Conservation (phyloP, 2,888 invertebrate genomes). For the Epinotia brunnichana region DNA sequence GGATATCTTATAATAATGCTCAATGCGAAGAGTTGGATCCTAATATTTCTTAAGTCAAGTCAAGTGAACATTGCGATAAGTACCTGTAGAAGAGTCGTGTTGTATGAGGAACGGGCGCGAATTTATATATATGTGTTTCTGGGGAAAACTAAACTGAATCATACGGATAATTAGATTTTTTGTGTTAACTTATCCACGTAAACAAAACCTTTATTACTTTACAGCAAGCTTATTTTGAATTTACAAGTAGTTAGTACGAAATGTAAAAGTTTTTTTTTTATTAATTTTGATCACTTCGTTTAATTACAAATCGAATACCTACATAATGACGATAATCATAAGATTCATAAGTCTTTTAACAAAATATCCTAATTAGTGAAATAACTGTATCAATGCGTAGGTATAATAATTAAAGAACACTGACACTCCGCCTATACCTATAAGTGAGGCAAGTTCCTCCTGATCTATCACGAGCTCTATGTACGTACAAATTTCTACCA, state of each 20-base stretch:
- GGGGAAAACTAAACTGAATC: neutral
- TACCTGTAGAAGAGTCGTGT: neutral
- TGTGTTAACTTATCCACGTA: neutral
- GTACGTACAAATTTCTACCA: constrained; percentile 36
- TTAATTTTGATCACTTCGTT: neutral
- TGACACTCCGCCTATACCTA: constrained; percentile 1
- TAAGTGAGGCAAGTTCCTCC: constrained; percentile 25
- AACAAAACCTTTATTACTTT: neutral
- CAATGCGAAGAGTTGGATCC: constrained; percentile 75
- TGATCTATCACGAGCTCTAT: constrained; percentile 9
- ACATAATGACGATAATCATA: neutral
- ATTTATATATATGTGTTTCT: too few relatives aligned
- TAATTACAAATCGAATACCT: neutral
- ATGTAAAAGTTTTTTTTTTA: too few relatives aligned
- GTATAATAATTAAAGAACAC: constrained; percentile 7
- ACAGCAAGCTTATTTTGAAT: neutral
- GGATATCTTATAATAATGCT: constrained; percentile 75
- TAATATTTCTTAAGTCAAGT: constrained; percentile 58
- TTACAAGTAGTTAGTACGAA: too few relatives aligned
- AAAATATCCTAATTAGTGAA: constrained; percentile 4
- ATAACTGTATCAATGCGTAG: constrained; percentile 2
- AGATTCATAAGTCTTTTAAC: constrained; percentile 3
- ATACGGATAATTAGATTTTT: too few relatives aligned
- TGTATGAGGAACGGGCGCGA: neutral
- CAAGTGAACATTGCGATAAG: constrained; percentile 58